phyloP scores from a whole-genome alignment of 2,113 vertebrate genomes.

The Pituophis catenifer region DNA sequence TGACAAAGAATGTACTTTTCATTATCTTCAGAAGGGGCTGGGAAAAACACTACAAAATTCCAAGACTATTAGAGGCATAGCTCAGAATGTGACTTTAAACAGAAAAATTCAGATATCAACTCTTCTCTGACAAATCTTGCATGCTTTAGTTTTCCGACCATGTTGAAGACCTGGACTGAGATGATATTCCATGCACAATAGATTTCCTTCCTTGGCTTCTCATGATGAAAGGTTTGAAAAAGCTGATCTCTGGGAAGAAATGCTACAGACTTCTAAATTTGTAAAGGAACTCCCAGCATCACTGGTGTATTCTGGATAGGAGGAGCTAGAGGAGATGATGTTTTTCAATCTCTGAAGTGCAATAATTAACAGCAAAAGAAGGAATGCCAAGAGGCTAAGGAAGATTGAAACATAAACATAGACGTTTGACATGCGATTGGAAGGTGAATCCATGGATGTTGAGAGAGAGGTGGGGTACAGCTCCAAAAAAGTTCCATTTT shows the following conservation, averaged over 20 bases:
- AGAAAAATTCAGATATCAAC: slow-evolving; percentile 41
- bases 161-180: slow-evolving; percentile 16
- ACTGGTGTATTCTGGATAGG: slow-evolving; percentile 87
- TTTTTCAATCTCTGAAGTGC: slow-evolving; percentile 97
- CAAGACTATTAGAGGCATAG: slow-evolving; percentile 23
- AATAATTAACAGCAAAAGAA: slow-evolving; percentile 88
- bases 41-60: slow-evolving; percentile 14
- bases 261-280: slow-evolving; percentile 95
- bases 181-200: background rate
- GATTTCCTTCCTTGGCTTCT: slow-evolving; percentile 54
- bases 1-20: background rate
- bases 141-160: slow-evolving; percentile 31
- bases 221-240: slow-evolving; percentile 88
- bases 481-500: slow-evolving; percentile 85
- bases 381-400: slow-evolving; percentile 89
- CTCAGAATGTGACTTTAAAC: slow-evolving; percentile 27
- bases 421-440: slow-evolving; percentile 79
- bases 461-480: slow-evolving; percentile 85
- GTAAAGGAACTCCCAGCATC: slow-evolving; percentile 94
- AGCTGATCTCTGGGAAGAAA: slow-evolving; percentile 88
- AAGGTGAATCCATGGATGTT: slow-evolving; percentile 78
- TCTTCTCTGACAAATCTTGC: slow-evolving; percentile 45
- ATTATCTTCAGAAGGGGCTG: background rate
- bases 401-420: slow-evolving; percentile 96
- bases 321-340: slow-evolving; percentile 91